Evolutionary conservation across 2,113 vertebrate genomes (phyloP).

Genomic region (Jaculus jaculus): DNA sequence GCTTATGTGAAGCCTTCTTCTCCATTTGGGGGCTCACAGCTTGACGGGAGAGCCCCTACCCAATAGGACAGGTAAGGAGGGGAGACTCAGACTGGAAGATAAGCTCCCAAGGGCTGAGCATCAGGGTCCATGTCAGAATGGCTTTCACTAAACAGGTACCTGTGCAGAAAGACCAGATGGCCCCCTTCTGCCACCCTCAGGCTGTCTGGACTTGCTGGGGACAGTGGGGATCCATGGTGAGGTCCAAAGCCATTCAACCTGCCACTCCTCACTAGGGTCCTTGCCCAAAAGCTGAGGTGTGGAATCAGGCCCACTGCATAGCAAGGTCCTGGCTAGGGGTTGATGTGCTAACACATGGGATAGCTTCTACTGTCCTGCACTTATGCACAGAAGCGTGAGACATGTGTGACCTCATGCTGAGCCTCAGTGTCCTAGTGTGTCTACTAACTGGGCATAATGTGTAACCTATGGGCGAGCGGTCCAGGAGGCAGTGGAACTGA

Average conservation of each 20-base stretch:
- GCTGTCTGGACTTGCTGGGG: not conserved
- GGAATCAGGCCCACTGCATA: no score
- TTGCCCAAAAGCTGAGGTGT: not conserved
- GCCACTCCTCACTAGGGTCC: not conserved
- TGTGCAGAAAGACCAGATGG: not conserved
- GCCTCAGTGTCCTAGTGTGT: not conserved
- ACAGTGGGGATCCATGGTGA: not conserved
- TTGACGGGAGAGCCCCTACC: no score
- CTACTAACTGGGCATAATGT: not conserved
- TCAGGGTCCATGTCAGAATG: not conserved
- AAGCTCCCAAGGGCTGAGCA: not conserved
- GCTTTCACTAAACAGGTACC: not conserved
- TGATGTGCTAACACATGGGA: no score
- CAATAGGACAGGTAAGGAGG: accelerated
- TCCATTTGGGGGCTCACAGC: not conserved
- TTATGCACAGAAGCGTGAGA: no score
- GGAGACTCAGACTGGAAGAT: accelerated
- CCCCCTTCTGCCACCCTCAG: no score
- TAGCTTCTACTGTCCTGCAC: not conserved
- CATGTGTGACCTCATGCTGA: no score
- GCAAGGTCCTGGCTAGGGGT: not conserved
- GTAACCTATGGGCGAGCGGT: not conserved
- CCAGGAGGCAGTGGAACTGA: not conserved
- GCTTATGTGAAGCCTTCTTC: not conserved
- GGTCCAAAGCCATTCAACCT: not conserved